Conservation (phyloP, 2,888 invertebrate species). For the Epinotia demarniana region DNA sequence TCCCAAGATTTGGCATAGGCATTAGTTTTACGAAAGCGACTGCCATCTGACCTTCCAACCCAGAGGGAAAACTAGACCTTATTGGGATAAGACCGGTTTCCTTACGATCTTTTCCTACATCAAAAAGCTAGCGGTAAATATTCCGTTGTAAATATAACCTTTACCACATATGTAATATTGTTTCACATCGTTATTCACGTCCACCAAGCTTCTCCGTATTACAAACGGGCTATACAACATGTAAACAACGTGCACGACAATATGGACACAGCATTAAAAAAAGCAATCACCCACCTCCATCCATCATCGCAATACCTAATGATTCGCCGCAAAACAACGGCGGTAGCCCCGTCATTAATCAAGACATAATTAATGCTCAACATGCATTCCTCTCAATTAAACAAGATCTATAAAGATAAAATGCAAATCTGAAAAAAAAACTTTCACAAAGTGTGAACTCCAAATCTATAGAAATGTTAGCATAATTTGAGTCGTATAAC, state of each 20-base stretch:
- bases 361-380: slow-evolving; percentile 72
- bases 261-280: slow-evolving; percentile 10
- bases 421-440: slow-evolving; percentile 63
- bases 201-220: not conserved
- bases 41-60: no score
- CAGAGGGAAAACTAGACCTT: no score
- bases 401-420: slow-evolving; percentile 72
- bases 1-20: no score
- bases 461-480: not conserved
- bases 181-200: not conserved
- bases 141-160: no score
- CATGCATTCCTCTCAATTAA: slow-evolving; percentile 75
- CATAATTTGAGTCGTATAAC: not conserved
- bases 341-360: slow-evolving; percentile 75
- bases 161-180: not conserved
- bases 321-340: slow-evolving; percentile 60
- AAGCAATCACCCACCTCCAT: slow-evolving; percentile 17
- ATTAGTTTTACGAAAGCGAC: no score
- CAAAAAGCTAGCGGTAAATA: no score
- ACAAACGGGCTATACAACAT: not conserved
- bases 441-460: slow-evolving; percentile 1
- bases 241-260: slow-evolving; percentile 3
- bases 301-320: slow-evolving; percentile 36
- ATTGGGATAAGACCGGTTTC: no score
- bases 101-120: no score